Percentiles rank a stretch among this genome's conserved stretches.
Conservation (phyloP, 2,888 invertebrate species). For the Corythucha ciliata region DNA sequence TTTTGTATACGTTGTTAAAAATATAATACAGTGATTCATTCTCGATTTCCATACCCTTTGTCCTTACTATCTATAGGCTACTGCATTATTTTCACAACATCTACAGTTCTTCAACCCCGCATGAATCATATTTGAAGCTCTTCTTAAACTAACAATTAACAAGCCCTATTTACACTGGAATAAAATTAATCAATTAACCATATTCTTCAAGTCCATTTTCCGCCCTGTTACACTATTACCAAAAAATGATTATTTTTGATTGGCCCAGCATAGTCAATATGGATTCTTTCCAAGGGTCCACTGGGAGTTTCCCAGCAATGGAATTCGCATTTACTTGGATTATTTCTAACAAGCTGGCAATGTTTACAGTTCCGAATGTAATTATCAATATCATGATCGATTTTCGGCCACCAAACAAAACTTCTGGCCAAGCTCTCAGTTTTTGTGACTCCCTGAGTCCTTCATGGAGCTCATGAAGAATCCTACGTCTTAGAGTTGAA, state of each 20-base stretch:
- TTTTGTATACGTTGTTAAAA: no score
- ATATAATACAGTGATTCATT: no score
- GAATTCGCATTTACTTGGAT: slow-evolving; percentile 7
- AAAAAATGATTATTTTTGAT: slow-evolving; percentile 16
- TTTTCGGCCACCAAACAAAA: slow-evolving; percentile 4
- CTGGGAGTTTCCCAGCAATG: slow-evolving; percentile 12
- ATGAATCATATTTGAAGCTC: no score
- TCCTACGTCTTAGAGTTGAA: neutral
- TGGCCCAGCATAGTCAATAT: slow-evolving; percentile 21
- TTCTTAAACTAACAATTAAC: no score
- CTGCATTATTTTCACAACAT: no score
- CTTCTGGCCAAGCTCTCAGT: neutral
- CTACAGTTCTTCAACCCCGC: no score
- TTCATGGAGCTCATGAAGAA: slow-evolving; percentile 8
- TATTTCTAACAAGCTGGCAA: neutral
- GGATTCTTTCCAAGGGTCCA: slow-evolving; percentile 14
- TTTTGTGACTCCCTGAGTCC: slow-evolving; percentile 2
- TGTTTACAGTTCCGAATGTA: neutral
- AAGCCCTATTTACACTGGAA: no score
- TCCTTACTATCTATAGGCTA: no score
- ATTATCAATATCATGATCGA: neutral
- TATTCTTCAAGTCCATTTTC: no score
- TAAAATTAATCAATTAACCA: no score
- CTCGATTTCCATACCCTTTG: no score
- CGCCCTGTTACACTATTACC: slow-evolving; percentile 21